These are phyloP conservation scores for Echinarachnius parma DNA, from an alignment of 53 echinoderm and acorn worm genomes.

Conservation along the genomic window DNA sequence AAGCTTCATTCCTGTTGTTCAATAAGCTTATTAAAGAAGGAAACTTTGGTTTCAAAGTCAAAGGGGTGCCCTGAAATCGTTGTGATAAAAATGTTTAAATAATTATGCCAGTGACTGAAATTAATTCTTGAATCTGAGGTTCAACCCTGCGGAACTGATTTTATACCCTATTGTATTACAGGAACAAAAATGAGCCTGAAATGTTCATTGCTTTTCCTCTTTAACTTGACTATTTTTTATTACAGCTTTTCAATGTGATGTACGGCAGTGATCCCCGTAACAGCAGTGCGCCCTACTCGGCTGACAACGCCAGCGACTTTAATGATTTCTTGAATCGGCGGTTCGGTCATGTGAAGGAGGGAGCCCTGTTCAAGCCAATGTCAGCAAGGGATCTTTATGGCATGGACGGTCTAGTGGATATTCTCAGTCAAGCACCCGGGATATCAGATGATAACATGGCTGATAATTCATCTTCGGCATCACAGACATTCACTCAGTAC, in stretches of 20 bases:
- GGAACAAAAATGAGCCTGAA: no score
- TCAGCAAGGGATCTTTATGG: constrained; percentile 52
- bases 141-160: no score
- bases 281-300: constrained; percentile 12
- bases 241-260: constrained; percentile 72
- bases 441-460: neutral
- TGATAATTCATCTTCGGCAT: neutral
- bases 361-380: constrained; percentile 58
- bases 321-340: constrained; percentile 56
- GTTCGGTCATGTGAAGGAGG: constrained; percentile 57
- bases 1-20: no score
- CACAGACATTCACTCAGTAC: constrained; percentile 38
- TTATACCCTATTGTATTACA: no score
- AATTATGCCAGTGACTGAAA: no score
- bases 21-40: no score
- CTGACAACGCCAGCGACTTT: constrained; percentile 68
- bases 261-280: constrained; percentile 77
- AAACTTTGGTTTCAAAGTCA: no score
- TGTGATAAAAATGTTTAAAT: no score
- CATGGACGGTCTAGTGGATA: constrained; percentile 61
- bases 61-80: no score
- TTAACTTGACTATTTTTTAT: neutral
- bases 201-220: neutral
- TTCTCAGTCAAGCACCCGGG: constrained; percentile 63
- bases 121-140: no score